A percentile compares a stretch with the other conserved stretches of the same genome.
Evolutionary conservation across 2,888 invertebrate genomes (phyloP).

Genomic region (Cheilosia urbana): DNA sequence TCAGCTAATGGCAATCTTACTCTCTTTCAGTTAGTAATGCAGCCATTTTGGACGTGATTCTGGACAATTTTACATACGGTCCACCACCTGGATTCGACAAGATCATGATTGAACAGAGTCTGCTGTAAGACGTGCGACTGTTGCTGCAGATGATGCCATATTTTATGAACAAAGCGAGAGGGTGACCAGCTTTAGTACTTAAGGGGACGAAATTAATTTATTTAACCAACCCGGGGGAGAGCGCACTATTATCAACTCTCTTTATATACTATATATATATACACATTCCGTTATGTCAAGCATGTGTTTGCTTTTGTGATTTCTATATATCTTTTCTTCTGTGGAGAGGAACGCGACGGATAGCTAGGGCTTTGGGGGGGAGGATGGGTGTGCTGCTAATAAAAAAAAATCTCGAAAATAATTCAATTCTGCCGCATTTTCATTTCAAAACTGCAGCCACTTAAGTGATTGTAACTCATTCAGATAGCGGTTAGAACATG

Average conservation of each 20-base stretch:
- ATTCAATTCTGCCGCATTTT: not conserved
- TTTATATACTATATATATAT: slow-evolving; percentile 50
- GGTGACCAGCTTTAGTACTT: slow-evolving; percentile 69
- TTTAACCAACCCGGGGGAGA: slow-evolving; percentile 53
- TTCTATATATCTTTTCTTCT: slow-evolving; percentile 44
- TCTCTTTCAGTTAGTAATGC: slow-evolving; percentile 95
- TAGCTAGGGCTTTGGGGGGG: slow-evolving; percentile 20
- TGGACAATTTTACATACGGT: slow-evolving; percentile 94
- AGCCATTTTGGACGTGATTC: slow-evolving; percentile 97
- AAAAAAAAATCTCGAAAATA: slow-evolving; percentile 37
- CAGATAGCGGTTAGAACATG: too few species aligned
- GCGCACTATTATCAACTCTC: slow-evolving; percentile 57
- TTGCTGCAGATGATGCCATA: slow-evolving; percentile 36
- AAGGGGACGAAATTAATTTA: slow-evolving; percentile 61
- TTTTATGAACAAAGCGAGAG: slow-evolving; percentile 16
- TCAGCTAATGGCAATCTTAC: slow-evolving; percentile 19
- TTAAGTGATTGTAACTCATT: not conserved
- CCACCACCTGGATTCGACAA: slow-evolving; percentile 95
- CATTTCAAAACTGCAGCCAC: not conserved
- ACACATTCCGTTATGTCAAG: slow-evolving; percentile 64
- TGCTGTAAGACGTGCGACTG: slow-evolving; percentile 88
- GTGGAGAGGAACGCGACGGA: slow-evolving; percentile 9
- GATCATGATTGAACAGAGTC: slow-evolving; percentile 98
- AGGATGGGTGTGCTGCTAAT: slow-evolving; percentile 57
- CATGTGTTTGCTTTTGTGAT: slow-evolving; percentile 53